phyloP scores from a whole-genome alignment of 2,888 invertebrate species.

The Cylloceria caligata region DNA sequence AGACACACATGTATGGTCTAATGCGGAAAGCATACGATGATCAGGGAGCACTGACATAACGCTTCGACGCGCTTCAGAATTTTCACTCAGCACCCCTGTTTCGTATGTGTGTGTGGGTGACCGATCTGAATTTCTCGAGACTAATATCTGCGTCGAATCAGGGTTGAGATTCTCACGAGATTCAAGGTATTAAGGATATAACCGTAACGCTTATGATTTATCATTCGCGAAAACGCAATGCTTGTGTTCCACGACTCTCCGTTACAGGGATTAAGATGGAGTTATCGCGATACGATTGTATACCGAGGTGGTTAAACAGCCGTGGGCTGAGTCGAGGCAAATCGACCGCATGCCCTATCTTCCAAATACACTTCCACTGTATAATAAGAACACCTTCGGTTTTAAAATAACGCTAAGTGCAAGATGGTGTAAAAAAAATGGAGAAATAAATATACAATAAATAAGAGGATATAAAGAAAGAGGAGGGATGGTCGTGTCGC shows the following conservation, averaged over 20 bases:
- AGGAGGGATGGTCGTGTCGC: slow-evolving; percentile 15
- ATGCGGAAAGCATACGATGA: slow-evolving; percentile 27
- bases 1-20: slow-evolving; percentile 30
- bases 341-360: slow-evolving; percentile 46
- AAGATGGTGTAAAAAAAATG: slow-evolving; percentile 6
- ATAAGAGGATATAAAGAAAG: slow-evolving; percentile 9
- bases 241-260: slow-evolving; percentile 43
- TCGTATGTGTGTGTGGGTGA: slow-evolving; percentile 62
- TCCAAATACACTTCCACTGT: slow-evolving; percentile 23
- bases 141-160: slow-evolving; percentile 78
- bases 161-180: slow-evolving; percentile 78
- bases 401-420: slow-evolving; percentile 38
- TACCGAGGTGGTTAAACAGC: slow-evolving; percentile 70
- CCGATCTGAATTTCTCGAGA: slow-evolving; percentile 71
- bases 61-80: slow-evolving; percentile 38
- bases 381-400: slow-evolving; percentile 45
- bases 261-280: slow-evolving; percentile 72
- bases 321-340: slow-evolving; percentile 64
- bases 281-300: slow-evolving; percentile 65
- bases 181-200: slow-evolving; percentile 54
- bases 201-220: slow-evolving; percentile 71
- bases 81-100: slow-evolving; percentile 50
- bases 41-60: slow-evolving; percentile 1
- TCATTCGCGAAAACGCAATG: slow-evolving; percentile 69
- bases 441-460: not conserved